Evolutionary conservation across 92 coral and sea anemone genomes (phyloP).

Genomic region (Bergia sp.): DNA sequence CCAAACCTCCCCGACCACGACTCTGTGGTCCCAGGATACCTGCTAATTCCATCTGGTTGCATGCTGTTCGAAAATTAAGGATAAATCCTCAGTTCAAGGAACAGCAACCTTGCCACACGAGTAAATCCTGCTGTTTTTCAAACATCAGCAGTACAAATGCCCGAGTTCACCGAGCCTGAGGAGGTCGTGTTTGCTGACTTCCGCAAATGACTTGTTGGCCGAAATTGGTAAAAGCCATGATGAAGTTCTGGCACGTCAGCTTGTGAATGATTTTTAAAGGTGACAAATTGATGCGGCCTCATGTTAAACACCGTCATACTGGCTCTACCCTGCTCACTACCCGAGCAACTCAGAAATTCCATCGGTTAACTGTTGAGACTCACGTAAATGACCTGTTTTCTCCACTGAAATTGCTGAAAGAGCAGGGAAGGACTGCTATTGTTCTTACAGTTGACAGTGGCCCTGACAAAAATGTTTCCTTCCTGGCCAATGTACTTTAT

Average conservation of each 20-base stretch:
- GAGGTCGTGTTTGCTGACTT: constrained; percentile 21
- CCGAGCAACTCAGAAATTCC: constrained; percentile 13
- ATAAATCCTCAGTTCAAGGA: not conserved
- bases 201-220: not conserved
- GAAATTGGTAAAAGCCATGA: not conserved
- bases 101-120: too few species aligned
- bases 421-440: constrained; percentile 12
- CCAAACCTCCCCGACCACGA: constrained; percentile 47
- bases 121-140: too few species aligned
- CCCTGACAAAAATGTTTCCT: constrained; percentile 57
- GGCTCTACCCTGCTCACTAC: not conserved
- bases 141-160: too few species aligned
- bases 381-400: constrained; percentile 8
- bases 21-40: constrained; percentile 37
- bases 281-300: constrained; percentile 14
- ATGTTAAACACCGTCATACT: constrained; percentile 14
- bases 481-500: constrained; percentile 39
- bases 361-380: constrained; percentile 14
- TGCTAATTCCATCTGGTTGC: constrained; percentile 3
- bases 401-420: constrained; percentile 4
- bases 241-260: too few species aligned
- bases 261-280: not conserved
- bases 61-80: not conserved
- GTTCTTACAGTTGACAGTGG: constrained; percentile 42
- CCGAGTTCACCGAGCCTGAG: too few species aligned